These are phyloP conservation scores for Archaeoteleia sp. DNA, from an alignment of 2,888 invertebrate species.

Conservation along the genomic window DNA sequence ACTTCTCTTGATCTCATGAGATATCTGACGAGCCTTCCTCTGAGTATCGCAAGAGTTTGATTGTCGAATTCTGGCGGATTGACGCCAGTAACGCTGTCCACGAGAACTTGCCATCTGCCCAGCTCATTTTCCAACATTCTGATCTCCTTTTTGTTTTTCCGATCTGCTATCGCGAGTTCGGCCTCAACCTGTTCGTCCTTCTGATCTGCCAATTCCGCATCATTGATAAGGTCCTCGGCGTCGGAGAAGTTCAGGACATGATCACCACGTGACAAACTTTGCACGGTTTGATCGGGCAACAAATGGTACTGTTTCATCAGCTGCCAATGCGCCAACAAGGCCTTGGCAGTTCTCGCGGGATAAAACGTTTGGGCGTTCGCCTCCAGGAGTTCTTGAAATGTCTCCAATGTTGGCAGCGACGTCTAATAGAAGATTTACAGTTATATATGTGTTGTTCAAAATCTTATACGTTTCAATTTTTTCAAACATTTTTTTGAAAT, in stretches of 20 bases:
- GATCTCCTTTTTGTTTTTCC: slow-evolving; percentile 89
- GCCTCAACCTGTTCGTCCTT: slow-evolving; percentile 88
- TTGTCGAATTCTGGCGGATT: slow-evolving; percentile 93
- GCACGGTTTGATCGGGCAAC: slow-evolving; percentile 90
- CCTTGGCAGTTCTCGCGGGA: slow-evolving; percentile 89
- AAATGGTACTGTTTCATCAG: slow-evolving; percentile 93
- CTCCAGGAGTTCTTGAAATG: slow-evolving; percentile 89
- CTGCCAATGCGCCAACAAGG: slow-evolving; percentile 92
- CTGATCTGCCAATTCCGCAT: slow-evolving; percentile 87
- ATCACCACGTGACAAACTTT: slow-evolving; percentile 79
- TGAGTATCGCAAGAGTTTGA: slow-evolving; percentile 93
- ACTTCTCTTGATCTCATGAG: slow-evolving; percentile 95
- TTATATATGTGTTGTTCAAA: too few relatives aligned
- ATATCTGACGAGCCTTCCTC: slow-evolving; percentile 94
- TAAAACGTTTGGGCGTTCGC: slow-evolving; percentile 91
- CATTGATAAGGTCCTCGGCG: slow-evolving; percentile 91
- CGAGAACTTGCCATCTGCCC: slow-evolving; percentile 92
- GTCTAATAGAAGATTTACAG: slow-evolving; percentile 75
- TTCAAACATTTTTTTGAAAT: slow-evolving; percentile 3
- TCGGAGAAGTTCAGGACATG: slow-evolving; percentile 88
- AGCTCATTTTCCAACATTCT: slow-evolving; percentile 91
- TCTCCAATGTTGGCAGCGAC: slow-evolving; percentile 83
- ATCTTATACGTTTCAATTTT: slow-evolving; percentile 4
- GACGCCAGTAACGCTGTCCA: slow-evolving; percentile 91
- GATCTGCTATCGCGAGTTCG: slow-evolving; percentile 84